phyloP scores from a whole-genome alignment of 1,140 invertebrate genomes.

The Drosophila tristis region DNA sequence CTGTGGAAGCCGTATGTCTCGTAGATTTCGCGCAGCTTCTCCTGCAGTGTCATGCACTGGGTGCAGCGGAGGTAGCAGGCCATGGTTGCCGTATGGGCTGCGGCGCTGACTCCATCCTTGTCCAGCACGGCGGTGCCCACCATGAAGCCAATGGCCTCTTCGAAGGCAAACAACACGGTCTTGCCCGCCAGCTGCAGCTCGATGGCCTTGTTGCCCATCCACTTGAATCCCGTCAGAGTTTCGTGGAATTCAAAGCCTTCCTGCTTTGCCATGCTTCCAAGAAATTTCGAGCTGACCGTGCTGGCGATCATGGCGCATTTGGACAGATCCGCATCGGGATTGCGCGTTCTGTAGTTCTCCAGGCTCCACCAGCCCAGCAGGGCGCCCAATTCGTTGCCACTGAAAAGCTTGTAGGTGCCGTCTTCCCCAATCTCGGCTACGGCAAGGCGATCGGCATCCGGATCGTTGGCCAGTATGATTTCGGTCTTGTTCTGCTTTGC shows the following conservation, averaged over 20 bases:
- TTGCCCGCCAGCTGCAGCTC: constrained; percentile 90
- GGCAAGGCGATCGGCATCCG: constrained; percentile 98
- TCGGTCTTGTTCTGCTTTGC: constrained; percentile 89
- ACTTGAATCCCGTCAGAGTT: constrained; percentile 99
- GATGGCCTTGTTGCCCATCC: constrained; percentile 97
- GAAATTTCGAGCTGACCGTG: constrained; percentile 98
- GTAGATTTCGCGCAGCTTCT: constrained; percentile 94
- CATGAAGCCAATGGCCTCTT: constrained; percentile 98
- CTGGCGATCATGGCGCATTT: constrained; percentile 94
- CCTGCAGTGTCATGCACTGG: constrained; percentile 87
- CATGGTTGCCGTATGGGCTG: constrained; percentile 91
- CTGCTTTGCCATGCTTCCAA: constrained; percentile 91
- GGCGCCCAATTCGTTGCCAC: constrained; percentile 97
- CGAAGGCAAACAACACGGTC: constrained; percentile 96
- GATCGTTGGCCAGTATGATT: constrained; percentile 98
- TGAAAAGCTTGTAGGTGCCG: constrained; percentile 95
- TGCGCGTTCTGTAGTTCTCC: constrained; percentile 85
- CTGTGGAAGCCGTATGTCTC: constrained; percentile 94
- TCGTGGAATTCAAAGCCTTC: constrained; percentile 96
- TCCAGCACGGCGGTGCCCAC: constrained; percentile 93
- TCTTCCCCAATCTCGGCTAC: constrained; percentile 91
- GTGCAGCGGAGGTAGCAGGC: constrained; percentile 89
- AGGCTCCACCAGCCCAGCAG: constrained; percentile 98
- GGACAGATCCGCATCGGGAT: constrained; percentile 84
- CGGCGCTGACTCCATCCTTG: constrained; percentile 97